Evolutionary conservation across 2,797 vertebrate species (phyloP), one percentile per base, ranked within the genome.

Genomic region (Argyrosomus regius): DNA sequence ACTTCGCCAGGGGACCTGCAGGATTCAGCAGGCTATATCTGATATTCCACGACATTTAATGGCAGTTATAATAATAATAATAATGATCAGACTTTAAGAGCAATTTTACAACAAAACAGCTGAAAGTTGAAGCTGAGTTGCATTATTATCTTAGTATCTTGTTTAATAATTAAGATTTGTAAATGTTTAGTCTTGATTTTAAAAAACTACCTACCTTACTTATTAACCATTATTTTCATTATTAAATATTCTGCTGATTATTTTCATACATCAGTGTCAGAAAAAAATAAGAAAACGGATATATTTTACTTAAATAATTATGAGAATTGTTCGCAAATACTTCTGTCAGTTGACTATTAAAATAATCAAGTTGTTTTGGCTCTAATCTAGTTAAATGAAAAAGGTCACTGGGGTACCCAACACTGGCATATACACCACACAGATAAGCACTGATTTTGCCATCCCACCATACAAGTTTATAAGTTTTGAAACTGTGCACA

Each of bases 1-100:
- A 68, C 52, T 78, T 24, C 43, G 35, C 24, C 41, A n/a, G 46
- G 50, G 24, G 41, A 72, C 43, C 71, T 72, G 52, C n/a, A 45
- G 35, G 31, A 59, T 20, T 64, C 66, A 66, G 54, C 60, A 49
- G 45, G 48, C 41, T 28, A 18, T 11, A 63, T 26, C 0, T 50
- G 3, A 69, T 43, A n/a, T 39, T 22, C 9, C 1, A 2, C 5
- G 5, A 24, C 8, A 7, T 61, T 59, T 11, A 48, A 48, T 1
- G 39, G 6, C 18, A 24, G n/a, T n/a, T 70, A 49, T 14, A 56
- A 46, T 22, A 41, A 22, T 22, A 22, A 22, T 22, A 22, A 22
- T 22, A 22, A 22, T 22, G 22, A 22, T 22, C 1, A 48, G 14
- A 59, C 5, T 20, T 45, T 20, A 0, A 28, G 12, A 60, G 1